Base-by-base conservation (phyloP, 2,888 invertebrate genomes). In the Unio pictorum region DNA sequence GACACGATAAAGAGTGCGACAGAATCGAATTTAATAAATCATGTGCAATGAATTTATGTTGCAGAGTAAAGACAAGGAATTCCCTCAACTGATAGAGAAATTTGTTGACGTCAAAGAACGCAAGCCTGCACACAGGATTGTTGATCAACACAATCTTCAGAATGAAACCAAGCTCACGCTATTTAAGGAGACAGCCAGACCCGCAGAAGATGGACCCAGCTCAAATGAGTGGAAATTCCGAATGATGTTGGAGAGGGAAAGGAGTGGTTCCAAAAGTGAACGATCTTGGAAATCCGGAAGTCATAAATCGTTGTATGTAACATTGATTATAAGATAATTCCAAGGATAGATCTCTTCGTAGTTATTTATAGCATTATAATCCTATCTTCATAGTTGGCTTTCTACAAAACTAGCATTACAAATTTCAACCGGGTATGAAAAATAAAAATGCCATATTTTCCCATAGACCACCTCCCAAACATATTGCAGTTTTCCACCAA, bases 101-200 rank as follows among this genome's bases (percentile, higher is more conserved):
- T 87, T 82, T 66, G 80, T 79, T 20, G 77, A 80, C 23, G 71
- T 76, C n/a, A 71, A 75, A 23, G 69, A 69, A 28, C 74, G 81
- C 26, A 80, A 79, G 61, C 84, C 84, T 7, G 85, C 88, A 3
- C 74, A 85, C 45, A 73, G 89, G 55, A 80, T 89, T n/a, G 87
- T 84, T 2, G 84, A 88, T 71, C 89, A 89, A 77, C 72, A 86
- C 20, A 86, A 86, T 69, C 81, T 89, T 28, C 73, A 82, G 59
- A 81, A 87, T 45, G 88, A 89, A 68, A 89, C 88, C 45, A 87
- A 86, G 71, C 82, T 89, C 0, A 83, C 84, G 56, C 75, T 88
- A 61, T 88, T 84, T 73, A 71, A 81, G 59, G 81, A 85, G 57
- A 77, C 81, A 67, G 72, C 80, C 30, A 77, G 79, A 62, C 75